A percentile compares a stretch with the other conserved stretches of the same genome.
Evolutionary conservation across 2,113 vertebrate genomes (phyloP).

Genomic region (Onychostruthus taczanowskii): DNA sequence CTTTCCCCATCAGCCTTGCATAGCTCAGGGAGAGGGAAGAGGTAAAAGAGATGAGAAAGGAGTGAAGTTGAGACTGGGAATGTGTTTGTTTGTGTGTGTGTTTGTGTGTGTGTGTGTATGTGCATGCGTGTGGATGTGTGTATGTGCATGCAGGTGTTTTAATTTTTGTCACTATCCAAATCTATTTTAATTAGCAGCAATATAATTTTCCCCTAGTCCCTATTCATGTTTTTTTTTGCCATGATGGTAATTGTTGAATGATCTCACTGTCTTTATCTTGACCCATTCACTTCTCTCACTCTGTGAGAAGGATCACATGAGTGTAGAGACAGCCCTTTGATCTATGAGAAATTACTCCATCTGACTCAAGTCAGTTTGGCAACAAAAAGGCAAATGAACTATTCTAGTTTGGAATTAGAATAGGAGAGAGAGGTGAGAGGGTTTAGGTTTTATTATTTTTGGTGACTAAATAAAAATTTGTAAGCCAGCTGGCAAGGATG

Average conservation of each 20-base stretch:
- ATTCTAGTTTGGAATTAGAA: background rate
- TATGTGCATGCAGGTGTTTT: background rate
- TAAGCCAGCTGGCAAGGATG: background rate
- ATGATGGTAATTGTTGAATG: background rate
- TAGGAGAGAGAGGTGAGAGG: fast-evolving
- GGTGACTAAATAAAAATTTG: background rate
- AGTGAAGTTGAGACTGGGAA: background rate
- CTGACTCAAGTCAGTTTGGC: background rate
- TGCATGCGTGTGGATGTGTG: fast-evolving
- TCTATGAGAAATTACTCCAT: background rate
- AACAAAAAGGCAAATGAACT: background rate
- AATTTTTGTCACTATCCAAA: background rate
- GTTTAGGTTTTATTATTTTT: background rate
- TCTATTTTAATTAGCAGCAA: background rate
- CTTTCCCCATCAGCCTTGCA: background rate
- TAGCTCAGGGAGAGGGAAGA: background rate
- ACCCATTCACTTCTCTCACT: background rate
- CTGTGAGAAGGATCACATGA: background rate
- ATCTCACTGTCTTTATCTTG: background rate
- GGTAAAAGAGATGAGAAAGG: background rate
- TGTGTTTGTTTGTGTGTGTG: fast-evolving
- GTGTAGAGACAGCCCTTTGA: background rate
- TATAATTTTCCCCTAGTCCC: background rate
- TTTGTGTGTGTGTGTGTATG: too few relatives aligned
- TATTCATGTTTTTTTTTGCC: fast-evolving